These are phyloP conservation scores for Sternotherus odoratus DNA, from an alignment of 2,797 vertebrate species.

Conservation along the genomic window DNA sequence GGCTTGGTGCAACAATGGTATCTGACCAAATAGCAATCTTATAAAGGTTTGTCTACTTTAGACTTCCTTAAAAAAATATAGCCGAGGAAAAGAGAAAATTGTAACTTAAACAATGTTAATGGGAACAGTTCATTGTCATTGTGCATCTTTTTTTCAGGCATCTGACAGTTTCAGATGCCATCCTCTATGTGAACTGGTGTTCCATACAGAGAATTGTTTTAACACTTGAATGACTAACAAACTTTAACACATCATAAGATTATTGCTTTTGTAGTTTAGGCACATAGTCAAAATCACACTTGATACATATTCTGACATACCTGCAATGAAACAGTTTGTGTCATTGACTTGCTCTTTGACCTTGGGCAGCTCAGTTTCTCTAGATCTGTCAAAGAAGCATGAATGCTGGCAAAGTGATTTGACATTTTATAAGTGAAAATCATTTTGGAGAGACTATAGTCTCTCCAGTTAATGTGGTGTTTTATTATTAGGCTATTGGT, in stretches of 20 bases:
- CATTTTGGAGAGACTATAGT: neutral
- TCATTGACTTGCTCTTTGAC: neutral
- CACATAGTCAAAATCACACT: neutral
- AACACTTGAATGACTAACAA: neutral
- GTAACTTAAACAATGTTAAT: neutral
- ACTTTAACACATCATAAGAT: neutral
- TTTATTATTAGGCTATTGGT: neutral
- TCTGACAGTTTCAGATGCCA: neutral
- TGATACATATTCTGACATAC: neutral
- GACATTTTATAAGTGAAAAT: neutral
- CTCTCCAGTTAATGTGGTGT: neutral
- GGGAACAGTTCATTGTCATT: neutral
- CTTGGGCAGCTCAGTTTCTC: neutral
- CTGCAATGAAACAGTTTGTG: neutral
- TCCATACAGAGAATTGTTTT: neutral
- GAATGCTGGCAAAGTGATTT: neutral
- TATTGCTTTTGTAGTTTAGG: neutral
- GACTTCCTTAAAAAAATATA: neutral
- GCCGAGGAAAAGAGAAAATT: neutral
- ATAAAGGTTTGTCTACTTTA: neutral
- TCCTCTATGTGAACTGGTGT: neutral
- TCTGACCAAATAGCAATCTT: constrained; percentile 9
- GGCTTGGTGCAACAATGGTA: neutral
- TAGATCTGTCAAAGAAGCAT: neutral
- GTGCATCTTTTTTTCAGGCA: neutral